phyloP scores from a whole-genome alignment of 2,797 vertebrate genomes.

The Rachycentron canadum region DNA sequence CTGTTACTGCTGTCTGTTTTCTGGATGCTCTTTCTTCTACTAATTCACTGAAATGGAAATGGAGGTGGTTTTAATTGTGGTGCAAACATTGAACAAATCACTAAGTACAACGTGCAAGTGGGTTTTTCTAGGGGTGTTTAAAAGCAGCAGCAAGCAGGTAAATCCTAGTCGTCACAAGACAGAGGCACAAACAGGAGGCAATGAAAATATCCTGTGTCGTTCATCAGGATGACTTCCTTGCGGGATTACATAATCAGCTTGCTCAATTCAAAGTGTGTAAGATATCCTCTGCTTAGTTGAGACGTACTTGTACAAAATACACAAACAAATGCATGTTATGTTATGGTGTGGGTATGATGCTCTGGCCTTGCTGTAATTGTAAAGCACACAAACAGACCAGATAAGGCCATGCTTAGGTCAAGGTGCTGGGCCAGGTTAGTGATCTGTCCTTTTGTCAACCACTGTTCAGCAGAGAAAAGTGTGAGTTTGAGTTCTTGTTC shows the following conservation, averaged over 20 bases:
- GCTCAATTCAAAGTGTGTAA: conserved; percentile 44
- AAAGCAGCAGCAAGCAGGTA: background rate
- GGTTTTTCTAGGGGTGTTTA: background rate
- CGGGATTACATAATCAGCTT: conserved; percentile 74
- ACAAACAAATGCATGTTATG: background rate
- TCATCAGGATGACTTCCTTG: conserved; percentile 48
- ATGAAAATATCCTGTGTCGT: conserved; percentile 47
- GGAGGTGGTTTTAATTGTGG: background rate
- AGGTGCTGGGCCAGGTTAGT: background rate
- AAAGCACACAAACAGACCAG: conserved; percentile 17
- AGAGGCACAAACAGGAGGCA: conserved; percentile 41
- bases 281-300: conserved; percentile 14
- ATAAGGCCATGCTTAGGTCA: background rate
- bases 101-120: background rate
- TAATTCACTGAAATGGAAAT: too few relatives aligned
- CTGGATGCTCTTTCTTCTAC: too few relatives aligned
- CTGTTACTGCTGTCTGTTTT: too few relatives aligned
- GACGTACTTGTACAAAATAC: background rate
- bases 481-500: background rate
- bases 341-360: background rate
- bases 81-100: background rate
- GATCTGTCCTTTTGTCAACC: background rate
- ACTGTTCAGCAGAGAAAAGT: background rate
- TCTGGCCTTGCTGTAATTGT: conserved; percentile 9
- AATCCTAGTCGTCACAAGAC: background rate